Evolutionary conservation across 2,113 vertebrate species (phyloP).

Genomic region (Oryzias melastigma): DNA sequence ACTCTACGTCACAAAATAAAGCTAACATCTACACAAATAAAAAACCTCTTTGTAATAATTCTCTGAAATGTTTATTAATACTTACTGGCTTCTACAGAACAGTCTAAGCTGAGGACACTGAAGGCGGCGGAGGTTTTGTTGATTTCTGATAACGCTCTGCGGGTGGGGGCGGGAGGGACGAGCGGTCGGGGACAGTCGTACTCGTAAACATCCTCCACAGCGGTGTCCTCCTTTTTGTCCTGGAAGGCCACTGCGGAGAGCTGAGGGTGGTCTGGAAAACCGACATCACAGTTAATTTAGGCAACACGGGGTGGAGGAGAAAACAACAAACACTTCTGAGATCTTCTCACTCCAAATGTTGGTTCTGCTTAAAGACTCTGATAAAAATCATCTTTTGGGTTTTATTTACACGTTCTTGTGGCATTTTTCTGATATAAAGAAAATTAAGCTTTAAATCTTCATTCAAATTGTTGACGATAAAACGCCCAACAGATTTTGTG

Average conservation of each 20-base stretch:
- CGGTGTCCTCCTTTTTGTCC: conserved; percentile 60
- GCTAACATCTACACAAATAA: too few relatives aligned
- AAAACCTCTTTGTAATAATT: neutral
- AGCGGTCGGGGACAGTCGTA: conserved; percentile 87
- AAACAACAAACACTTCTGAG: too few relatives aligned
- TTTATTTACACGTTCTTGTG: too few relatives aligned
- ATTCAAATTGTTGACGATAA: too few relatives aligned
- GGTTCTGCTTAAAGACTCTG: too few relatives aligned
- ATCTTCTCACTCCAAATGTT: too few relatives aligned
- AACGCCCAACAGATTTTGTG: too few relatives aligned
- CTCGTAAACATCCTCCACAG: conserved; percentile 82
- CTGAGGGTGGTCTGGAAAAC: conserved; percentile 51
- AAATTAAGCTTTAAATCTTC: too few relatives aligned
- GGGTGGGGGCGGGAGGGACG: conserved; percentile 70
- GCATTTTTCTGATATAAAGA: too few relatives aligned
- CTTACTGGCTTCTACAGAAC: conserved; percentile 64
- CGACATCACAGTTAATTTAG: neutral
- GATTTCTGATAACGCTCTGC: conserved; percentile 86
- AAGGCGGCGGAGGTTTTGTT: conserved; percentile 80
- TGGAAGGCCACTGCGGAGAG: conserved; percentile 54
- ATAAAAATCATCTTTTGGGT: too few relatives aligned
- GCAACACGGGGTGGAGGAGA: too few relatives aligned
- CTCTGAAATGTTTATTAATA: neutral
- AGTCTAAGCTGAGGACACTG: conserved; percentile 79
- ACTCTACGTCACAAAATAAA: too few relatives aligned